Base-by-base conservation (phyloP, 2,797 vertebrate species). In the Myripristis murdjan region DNA sequence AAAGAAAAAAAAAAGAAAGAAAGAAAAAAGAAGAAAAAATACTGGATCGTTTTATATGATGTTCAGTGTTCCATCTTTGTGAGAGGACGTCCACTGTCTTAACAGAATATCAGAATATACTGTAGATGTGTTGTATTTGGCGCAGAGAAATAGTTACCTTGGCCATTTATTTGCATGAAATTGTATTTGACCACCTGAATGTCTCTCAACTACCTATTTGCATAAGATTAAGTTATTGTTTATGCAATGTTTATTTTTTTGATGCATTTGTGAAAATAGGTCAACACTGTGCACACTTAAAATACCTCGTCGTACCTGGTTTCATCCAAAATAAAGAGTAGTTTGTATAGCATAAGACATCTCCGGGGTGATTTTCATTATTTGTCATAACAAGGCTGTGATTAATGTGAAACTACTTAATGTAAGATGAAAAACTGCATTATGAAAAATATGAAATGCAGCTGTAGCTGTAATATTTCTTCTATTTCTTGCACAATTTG, bases 51-150 rank as follows among this genome's bases (percentile, higher is more conserved):
- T 95, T 94, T 94, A 90, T 93, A 91, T 95, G 83, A 87, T 94
- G 91, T 93, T 90, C 92, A 92, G 93, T 93, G 94, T 93, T 94
- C 95, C 89, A 88, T 95, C 93, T 96, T 93, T 93, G 95, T 96
- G 92, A 95, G 90, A 95, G 91, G 88, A 93, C 91, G 94, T 95
- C 90, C 92, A 90, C 93, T 93, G 70, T 86, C 69, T 84, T 49
- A 75, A 81, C 60, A 47, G 68, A 81, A 58, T 86, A n/a, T n/a
- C n/a, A n/a, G n/a, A n/a, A n/a, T n/a, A n/a, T n/a, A n/a, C n/a
- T n/a, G 47, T 83, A 77, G 57, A 70, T 66, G 80, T 89, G 69
- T 83, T 85, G 79, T 80, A 67, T 70, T 81, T 84, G 57, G 20
- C 75, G 75, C 84, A 79, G 64, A 84, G 52, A 56, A 4, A 53